These are phyloP conservation scores for Cantharis nigra DNA, from an alignment of 2,888 invertebrate species.

Conservation along the genomic window DNA sequence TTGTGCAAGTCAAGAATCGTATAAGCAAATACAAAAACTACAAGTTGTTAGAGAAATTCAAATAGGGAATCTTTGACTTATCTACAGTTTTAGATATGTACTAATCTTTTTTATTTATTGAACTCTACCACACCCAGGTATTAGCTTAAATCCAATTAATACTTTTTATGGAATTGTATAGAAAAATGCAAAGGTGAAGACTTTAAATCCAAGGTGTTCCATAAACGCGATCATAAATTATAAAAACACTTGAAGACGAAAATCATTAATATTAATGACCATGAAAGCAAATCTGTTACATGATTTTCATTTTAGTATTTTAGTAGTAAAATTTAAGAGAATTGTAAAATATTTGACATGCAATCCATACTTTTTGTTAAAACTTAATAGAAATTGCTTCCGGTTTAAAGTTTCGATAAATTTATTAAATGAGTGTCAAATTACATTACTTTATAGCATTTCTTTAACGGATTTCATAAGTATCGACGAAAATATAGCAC, in stretches of 20 bases:
- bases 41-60: not conserved
- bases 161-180: not conserved
- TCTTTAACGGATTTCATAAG: slow-evolving; percentile 19
- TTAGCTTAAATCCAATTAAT: not conserved
- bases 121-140: not conserved
- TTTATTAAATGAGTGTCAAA: slow-evolving; percentile 8
- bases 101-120: not conserved
- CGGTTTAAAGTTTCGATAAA: not conserved
- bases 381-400: not conserved
- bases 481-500: slow-evolving; percentile 18
- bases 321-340: not conserved
- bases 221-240: not conserved
- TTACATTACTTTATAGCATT: slow-evolving; percentile 5
- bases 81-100: not conserved
- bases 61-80: not conserved
- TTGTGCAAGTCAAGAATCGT: not conserved
- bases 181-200: not conserved
- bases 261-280: slow-evolving; percentile 1
- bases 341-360: not conserved
- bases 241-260: not conserved
- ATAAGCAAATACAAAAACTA: not conserved
- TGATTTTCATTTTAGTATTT: not conserved
- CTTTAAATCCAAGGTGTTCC: not conserved
- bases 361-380: not conserved
- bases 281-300: not conserved